Percentiles rank a stretch among this genome's conserved stretches.
Conservation (phyloP, 2,797 vertebrate species). For the Atherinosoma microstoma region DNA sequence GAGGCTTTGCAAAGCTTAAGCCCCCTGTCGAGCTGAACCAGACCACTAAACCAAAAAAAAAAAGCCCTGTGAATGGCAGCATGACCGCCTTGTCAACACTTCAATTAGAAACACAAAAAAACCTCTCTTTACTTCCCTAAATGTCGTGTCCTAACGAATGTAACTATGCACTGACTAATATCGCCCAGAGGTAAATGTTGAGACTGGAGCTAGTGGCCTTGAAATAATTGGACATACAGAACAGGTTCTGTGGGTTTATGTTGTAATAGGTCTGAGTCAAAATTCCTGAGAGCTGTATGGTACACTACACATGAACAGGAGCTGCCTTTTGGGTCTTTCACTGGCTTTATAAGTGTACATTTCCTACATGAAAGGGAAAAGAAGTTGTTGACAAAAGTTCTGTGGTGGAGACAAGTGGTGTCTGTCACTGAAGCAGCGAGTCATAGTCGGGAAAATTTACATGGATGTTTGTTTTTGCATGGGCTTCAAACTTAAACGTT, state of each 20-base stretch:
- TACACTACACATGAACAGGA: conserved; percentile 59
- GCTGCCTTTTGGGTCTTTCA: conserved; percentile 41
- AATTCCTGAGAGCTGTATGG: conserved; percentile 62
- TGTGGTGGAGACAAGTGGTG: conserved; percentile 24
- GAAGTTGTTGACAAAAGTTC: conserved; percentile 20
- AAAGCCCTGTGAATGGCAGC: conserved; percentile 43
- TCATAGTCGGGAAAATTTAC: not conserved
- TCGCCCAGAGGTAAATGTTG: conserved; percentile 35
- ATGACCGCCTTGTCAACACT: conserved; percentile 55
- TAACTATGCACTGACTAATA: conserved; percentile 37
- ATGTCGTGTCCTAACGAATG: conserved; percentile 52
- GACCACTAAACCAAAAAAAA: conserved; percentile 49
- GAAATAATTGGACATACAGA: conserved; percentile 61
- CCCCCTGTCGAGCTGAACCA: conserved; percentile 58
- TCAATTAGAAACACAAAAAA: conserved; percentile 52
- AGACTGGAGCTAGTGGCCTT: conserved; percentile 51
- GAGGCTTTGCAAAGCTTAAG: conserved; percentile 61
- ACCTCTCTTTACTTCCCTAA: conserved; percentile 21
- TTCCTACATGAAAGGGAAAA: conserved; percentile 29
- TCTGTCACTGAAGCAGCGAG: not conserved
- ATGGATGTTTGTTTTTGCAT: not conserved
- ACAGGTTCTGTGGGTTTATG: conserved; percentile 67
- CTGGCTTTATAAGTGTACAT: conserved; percentile 27
- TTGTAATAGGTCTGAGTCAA: conserved; percentile 48
- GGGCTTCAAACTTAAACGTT: not conserved